Evolutionary conservation across 1,140 invertebrate genomes (phyloP).

Genomic region (Mactra quadrangularis): DNA sequence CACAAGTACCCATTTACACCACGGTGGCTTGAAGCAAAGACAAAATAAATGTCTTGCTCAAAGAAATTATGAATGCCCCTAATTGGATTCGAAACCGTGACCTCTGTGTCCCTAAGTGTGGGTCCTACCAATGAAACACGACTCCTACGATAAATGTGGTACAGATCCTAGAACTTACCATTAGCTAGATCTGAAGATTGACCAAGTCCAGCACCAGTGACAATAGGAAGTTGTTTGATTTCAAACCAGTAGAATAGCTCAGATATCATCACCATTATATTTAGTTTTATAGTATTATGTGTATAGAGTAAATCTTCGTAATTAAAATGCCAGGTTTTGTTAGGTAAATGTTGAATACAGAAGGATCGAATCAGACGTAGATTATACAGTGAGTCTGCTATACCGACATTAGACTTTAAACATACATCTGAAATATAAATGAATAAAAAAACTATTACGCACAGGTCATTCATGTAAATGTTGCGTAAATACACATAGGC

Average conservation of each 20-base stretch:
- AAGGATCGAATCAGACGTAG: constrained; percentile 95
- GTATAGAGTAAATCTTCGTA: constrained; percentile 98
- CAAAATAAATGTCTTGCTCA: no score
- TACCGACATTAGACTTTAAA: constrained; percentile 84
- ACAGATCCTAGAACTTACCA: not conserved
- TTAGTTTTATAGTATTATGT: constrained; percentile 89
- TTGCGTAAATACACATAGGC: no score
- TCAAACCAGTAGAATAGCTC: constrained; percentile 98
- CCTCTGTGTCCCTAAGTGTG: no score
- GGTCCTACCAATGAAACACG: no score
- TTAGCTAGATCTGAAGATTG: not conserved
- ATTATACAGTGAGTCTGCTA: constrained; percentile 97
- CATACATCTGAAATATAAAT: constrained; percentile 83
- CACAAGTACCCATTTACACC: no score
- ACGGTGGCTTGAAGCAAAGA: no score
- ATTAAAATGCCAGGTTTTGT: constrained; percentile 96
- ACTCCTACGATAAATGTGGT: no score
- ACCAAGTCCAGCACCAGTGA: constrained; percentile 39
- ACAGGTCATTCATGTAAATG: no score
- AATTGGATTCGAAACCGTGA: no score
- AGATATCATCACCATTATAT: constrained; percentile 96
- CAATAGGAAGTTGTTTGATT: constrained; percentile 60
- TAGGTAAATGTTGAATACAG: constrained; percentile 91
- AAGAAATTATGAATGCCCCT: no score
- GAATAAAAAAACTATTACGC: no score